Evolutionary conservation across 2,888 invertebrate genomes (phyloP).

Genomic region (Stegana nigrithorax): DNA sequence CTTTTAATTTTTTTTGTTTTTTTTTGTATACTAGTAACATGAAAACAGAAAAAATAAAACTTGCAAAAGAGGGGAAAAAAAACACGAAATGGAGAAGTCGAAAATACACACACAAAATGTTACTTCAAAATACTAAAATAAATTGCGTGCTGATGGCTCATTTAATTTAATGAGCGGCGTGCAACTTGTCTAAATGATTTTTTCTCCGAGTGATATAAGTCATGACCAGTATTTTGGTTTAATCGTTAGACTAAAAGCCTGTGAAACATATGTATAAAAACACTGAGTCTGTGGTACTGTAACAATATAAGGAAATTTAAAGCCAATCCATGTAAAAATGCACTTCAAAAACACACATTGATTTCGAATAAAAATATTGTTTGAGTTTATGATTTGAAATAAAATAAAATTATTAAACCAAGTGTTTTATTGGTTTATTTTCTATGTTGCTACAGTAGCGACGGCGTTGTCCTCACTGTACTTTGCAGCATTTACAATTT

Average conservation of each 20-base stretch:
- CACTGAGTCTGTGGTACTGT: too few species aligned
- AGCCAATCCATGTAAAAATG: too few species aligned
- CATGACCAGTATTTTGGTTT: conserved; percentile 33
- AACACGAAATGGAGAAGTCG: not conserved
- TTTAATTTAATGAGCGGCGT: conserved; percentile 68
- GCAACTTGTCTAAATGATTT: conserved; percentile 68
- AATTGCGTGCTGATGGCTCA: conserved; percentile 68
- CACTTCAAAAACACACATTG: too few species aligned
- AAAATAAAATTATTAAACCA: too few species aligned
- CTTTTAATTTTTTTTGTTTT: not conserved
- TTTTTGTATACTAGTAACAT: not conserved
- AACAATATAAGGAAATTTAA: too few species aligned
- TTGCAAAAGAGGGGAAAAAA: too few species aligned
- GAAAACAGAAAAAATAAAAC: too few species aligned
- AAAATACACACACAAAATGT: conserved; percentile 4
- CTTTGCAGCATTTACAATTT: not conserved
- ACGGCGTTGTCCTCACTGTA: not conserved
- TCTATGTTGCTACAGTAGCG: not conserved
- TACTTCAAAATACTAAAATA: conserved; percentile 65
- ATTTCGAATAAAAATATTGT: too few species aligned
- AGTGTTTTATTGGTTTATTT: too few species aligned
- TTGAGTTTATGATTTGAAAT: too few species aligned
- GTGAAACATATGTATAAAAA: too few species aligned
- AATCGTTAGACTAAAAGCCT: conserved; percentile 13
- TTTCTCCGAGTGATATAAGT: conserved; percentile 23